phyloP scores from a whole-genome alignment of 2,113 vertebrate genomes.

The Columba janthina region DNA sequence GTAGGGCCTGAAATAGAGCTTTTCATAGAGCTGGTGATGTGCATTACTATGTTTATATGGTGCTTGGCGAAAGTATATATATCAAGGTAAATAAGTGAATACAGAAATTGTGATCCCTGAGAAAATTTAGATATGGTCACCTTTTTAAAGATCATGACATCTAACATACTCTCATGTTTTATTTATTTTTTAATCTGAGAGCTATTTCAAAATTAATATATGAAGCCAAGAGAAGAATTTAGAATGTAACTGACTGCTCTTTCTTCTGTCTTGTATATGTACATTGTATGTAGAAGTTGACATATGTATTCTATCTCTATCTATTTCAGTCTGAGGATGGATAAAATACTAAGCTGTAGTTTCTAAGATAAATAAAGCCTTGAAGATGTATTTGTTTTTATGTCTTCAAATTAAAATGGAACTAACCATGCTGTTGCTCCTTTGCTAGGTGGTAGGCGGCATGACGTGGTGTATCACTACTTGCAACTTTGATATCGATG shows the following conservation, averaged over 20 bases:
- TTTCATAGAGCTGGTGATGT: neutral
- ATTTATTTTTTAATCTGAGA: neutral
- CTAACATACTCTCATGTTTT: neutral
- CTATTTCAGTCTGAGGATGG: neutral
- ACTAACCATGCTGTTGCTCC: neutral
- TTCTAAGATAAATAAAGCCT: neutral
- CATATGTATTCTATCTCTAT: neutral
- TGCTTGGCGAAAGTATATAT: neutral
- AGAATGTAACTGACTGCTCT: neutral
- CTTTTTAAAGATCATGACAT: neutral
- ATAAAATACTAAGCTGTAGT: neutral
- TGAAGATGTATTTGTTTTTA: neutral
- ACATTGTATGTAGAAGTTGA: neutral
- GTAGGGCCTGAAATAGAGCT: neutral
- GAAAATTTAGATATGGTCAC: neutral
- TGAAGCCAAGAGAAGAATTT: neutral
- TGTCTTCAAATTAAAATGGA: neutral
- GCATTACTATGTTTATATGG: neutral
- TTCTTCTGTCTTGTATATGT: neutral
- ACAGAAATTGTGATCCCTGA: neutral
- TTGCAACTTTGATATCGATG: conserved; percentile 93
- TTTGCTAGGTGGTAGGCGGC: conserved; percentile 91
- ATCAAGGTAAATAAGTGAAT: neutral
- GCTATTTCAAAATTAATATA: neutral
- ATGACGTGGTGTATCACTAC: conserved; percentile 99